Evolutionary conservation across 1,140 invertebrate genomes (phyloP).

Genomic region (Drosophila dunni): DNA sequence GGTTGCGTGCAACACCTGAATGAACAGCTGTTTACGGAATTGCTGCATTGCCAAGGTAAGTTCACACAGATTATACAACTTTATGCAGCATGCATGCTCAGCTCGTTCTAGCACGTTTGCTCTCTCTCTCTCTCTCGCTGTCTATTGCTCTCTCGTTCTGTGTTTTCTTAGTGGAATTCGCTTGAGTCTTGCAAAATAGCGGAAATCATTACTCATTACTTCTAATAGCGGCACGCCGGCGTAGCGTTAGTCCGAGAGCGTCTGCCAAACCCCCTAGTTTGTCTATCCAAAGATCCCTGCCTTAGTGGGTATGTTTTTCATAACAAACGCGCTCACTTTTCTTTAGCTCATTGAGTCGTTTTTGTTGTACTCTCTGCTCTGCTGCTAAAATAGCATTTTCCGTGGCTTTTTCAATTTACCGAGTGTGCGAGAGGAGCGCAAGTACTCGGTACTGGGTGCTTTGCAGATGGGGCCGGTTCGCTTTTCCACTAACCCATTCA

Average conservation of each 20-base stretch:
- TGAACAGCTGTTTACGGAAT: conserved; percentile 23
- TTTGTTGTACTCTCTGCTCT: conserved; percentile 28
- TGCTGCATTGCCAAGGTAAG: conserved; percentile 31
- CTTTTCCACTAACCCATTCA: conserved; percentile 49
- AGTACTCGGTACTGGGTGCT: conserved; percentile 28
- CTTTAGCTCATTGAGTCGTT: conserved; percentile 58
- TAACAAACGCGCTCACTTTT: conserved; percentile 41
- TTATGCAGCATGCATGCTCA: neutral
- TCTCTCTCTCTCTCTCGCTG: neutral
- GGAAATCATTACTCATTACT: conserved; percentile 10
- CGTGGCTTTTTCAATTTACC: conserved; percentile 51
- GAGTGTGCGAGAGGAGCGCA: conserved; percentile 39
- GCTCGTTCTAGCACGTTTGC: neutral
- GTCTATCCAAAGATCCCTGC: neutral
- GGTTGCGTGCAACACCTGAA: conserved; percentile 22
- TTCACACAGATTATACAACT: conserved; percentile 25
- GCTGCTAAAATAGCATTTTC: conserved; percentile 62
- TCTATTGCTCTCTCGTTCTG: neutral
- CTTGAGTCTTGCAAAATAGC: conserved; percentile 17
- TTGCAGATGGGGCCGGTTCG: conserved; percentile 24
- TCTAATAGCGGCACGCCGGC: conserved; percentile 24
- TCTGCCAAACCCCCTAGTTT: neutral
- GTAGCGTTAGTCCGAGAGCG: neutral
- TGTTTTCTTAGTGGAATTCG: neutral
- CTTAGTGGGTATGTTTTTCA: neutral